Percentiles rank a stretch among this genome's conserved stretches.
Conservation (phyloP, 2,888 invertebrate species). For the Lepas anatifera region DNA sequence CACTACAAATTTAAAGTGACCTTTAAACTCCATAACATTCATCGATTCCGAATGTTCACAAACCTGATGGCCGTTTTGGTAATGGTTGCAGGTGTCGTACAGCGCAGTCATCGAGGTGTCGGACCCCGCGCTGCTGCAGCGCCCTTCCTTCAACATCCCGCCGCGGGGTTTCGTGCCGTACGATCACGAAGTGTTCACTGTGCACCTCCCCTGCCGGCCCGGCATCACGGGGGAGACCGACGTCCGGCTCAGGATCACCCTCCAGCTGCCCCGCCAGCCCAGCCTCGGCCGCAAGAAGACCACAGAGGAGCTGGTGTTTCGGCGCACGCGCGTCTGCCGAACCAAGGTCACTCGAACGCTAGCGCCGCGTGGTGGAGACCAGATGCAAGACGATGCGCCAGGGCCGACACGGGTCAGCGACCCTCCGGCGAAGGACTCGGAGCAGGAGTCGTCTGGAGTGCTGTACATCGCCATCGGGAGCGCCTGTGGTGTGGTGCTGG, state of each 20-base stretch:
- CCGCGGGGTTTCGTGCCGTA: not conserved
- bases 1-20: too few species aligned
- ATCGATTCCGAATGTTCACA: too few species aligned
- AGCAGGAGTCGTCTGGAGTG: slow-evolving; percentile 46
- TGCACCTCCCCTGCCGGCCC: not conserved
- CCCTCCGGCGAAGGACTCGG: not conserved
- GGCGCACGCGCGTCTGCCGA: slow-evolving; percentile 6
- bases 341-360: not conserved
- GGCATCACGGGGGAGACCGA: not conserved
- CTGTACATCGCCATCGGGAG: slow-evolving; percentile 70
- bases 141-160: not conserved
- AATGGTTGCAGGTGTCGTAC: not conserved
- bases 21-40: too few species aligned
- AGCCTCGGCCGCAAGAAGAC: not conserved
- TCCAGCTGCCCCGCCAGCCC: not conserved
- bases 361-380: not conserved
- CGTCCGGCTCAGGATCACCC: not conserved
- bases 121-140: not conserved
- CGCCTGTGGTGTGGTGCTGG: slow-evolving; percentile 49
- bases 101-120: not conserved
- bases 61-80: too few species aligned
- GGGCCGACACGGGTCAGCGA: not conserved
- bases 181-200: not conserved
- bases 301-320: not conserved
- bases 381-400: slow-evolving; percentile 24